phyloP scores from a whole-genome alignment of 2,113 vertebrate species.

The Ptilorrhoa leucosticta region DNA sequence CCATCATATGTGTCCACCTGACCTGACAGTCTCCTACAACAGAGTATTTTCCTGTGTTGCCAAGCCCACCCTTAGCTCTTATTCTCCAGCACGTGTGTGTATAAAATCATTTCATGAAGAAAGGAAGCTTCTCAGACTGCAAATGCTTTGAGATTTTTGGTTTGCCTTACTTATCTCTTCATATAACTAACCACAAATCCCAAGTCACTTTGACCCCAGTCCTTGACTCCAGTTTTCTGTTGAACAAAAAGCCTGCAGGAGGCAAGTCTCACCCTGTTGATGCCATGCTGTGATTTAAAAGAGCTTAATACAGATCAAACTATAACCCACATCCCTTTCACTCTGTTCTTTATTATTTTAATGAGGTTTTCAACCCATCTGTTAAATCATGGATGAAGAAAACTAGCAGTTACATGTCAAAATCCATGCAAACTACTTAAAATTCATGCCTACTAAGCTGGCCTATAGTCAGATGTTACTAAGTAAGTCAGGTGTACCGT shows the following conservation, averaged over 20 bases:
- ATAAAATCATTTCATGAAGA: neutral
- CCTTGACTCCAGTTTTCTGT: neutral
- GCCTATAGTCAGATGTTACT: conserved; percentile 17
- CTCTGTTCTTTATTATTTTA: conserved; percentile 19
- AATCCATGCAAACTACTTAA: conserved; percentile 34
- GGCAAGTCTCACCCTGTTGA: neutral
- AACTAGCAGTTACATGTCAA: conserved; percentile 31
- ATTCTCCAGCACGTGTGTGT: neutral
- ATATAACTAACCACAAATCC: neutral
- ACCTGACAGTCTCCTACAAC: neutral
- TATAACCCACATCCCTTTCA: neutral
- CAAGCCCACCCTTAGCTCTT: neutral
- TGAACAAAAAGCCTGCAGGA: neutral
- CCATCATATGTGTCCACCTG: neutral
- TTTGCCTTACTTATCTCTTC: neutral
- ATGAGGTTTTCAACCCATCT: conserved; percentile 7
- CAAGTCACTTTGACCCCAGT: neutral
- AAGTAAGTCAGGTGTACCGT: neutral
- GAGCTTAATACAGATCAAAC: neutral
- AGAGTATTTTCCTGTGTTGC: neutral
- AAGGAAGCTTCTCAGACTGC: neutral
- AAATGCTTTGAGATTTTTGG: neutral
- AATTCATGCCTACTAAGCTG: conserved; percentile 32
- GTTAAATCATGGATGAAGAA: conserved; percentile 37
- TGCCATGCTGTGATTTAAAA: neutral